Percentiles rank a stretch among this genome's conserved stretches.
Evolutionary conservation across 2,888 invertebrate species (phyloP).

Genomic region (Apoderus coryli): DNA sequence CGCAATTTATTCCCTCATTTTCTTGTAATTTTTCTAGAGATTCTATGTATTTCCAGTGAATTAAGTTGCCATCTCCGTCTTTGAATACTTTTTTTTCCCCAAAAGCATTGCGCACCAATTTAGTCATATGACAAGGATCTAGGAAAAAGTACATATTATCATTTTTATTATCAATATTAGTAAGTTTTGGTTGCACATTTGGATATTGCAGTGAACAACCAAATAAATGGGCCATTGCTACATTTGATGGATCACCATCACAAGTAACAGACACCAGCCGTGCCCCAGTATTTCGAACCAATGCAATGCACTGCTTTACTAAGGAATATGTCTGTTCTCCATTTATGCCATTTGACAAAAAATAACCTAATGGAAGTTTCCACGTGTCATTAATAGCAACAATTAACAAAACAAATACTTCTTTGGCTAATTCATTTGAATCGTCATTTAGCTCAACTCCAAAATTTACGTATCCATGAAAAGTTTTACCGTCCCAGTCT

Average conservation of each 20-base stretch:
- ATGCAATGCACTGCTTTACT: slow-evolving; percentile 14
- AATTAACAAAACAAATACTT: slow-evolving; percentile 20
- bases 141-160: slow-evolving; percentile 1
- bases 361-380: slow-evolving; percentile 21
- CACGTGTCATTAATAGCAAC: slow-evolving; percentile 17
- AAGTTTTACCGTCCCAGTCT: slow-evolving; percentile 21
- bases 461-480: slow-evolving; percentile 22
- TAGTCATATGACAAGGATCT: slow-evolving; percentile 5
- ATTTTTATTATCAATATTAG: too few relatives aligned
- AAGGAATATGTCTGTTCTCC: slow-evolving; percentile 17
- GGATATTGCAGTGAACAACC: slow-evolving; percentile 1
- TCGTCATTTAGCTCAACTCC: slow-evolving; percentile 17
- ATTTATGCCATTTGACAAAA: slow-evolving; percentile 17
- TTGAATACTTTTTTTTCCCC: slow-evolving; percentile 1
- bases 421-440: slow-evolving; percentile 14
- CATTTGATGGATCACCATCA: slow-evolving; percentile 19
- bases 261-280: slow-evolving; percentile 16
- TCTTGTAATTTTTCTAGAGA: slow-evolving; percentile 1
- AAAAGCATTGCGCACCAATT: too few relatives aligned
- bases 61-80: slow-evolving; percentile 3
- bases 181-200: not conserved
- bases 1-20: slow-evolving; percentile 7
- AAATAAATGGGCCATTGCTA: slow-evolving; percentile 7
- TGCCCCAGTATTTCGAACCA: slow-evolving; percentile 15
- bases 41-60: slow-evolving; percentile 4